Percentiles rank a stretch among this genome's conserved stretches.
Evolutionary conservation across 2,797 vertebrate species (phyloP).

Genomic region (Anguilla anguilla): DNA sequence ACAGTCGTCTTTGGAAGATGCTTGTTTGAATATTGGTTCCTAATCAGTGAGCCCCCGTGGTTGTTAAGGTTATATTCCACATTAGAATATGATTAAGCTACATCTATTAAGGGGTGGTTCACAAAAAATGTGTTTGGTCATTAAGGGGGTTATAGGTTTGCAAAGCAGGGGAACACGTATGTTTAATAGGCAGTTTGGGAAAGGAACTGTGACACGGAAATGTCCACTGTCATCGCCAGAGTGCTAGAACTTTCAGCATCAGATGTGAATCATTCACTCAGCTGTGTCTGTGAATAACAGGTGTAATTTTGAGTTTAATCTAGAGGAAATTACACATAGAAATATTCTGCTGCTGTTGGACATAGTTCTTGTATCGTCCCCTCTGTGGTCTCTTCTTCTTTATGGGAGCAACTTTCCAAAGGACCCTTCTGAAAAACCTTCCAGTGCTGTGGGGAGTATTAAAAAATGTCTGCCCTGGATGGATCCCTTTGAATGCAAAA

Average conservation of each 20-base stretch:
- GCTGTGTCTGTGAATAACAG: neutral
- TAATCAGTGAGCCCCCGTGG: neutral
- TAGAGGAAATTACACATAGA: neutral
- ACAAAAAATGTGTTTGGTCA: neutral
- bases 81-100: neutral
- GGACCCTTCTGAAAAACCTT: neutral
- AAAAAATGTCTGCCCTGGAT: neutral
- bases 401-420: neutral
- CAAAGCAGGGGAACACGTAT: neutral
- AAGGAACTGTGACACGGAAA: neutral
- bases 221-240: neutral
- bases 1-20: neutral
- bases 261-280: neutral
- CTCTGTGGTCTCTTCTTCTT: neutral
- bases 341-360: slow-evolving; percentile 58
- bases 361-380: slow-evolving; percentile 52
- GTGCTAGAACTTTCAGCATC: neutral
- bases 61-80: neutral
- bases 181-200: neutral
- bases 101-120: neutral
- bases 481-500: neutral
- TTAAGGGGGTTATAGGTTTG: neutral
- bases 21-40: neutral
- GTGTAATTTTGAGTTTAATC: neutral
- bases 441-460: neutral